Percentiles rank a stretch among this genome's conserved stretches.
These are phyloP conservation scores for Drosophila dives DNA, from an alignment of 2,888 invertebrate genomes.

Conservation along the genomic window DNA sequence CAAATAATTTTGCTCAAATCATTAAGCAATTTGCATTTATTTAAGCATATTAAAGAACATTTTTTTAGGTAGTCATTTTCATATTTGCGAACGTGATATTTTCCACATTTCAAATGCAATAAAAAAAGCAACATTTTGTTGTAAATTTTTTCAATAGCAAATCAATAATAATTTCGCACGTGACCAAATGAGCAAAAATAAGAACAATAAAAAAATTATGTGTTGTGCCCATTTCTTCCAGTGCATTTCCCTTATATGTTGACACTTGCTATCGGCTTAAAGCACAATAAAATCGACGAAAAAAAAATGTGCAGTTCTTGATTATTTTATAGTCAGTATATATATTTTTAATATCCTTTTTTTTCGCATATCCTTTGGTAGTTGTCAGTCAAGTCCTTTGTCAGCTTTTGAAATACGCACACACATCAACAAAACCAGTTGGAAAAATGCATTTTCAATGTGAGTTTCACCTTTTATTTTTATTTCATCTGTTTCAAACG, in stretches of 20 bases:
- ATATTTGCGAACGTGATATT: not conserved
- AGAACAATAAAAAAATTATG: not conserved
- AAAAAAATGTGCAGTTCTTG: conserved; percentile 44
- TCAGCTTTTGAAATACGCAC: conserved; percentile 49
- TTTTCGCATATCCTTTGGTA: conserved; percentile 40
- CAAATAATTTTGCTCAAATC: not conserved
- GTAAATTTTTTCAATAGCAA: not conserved
- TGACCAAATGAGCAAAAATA: not conserved
- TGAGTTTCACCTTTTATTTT: conserved; percentile 20
- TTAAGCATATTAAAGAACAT: not conserved
- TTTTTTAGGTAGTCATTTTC: not conserved
- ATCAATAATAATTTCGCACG: not conserved
- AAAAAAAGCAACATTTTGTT: not conserved
- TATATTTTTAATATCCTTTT: conserved; percentile 28
- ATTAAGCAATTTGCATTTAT: not conserved
- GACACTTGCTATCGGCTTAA: conserved; percentile 10
- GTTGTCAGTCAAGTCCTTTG: conserved; percentile 68
- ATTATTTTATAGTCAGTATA: conserved; percentile 37
- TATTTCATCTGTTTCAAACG: conserved; percentile 6
- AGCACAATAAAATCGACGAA: conserved; percentile 5
- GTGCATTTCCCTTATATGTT: conserved; percentile 28
- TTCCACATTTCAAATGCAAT: not conserved
- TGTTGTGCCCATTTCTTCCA: not conserved
- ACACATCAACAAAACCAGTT: conserved; percentile 55
- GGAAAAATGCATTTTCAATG: conserved; percentile 56